Evolutionary conservation across 2,113 vertebrate species (phyloP).

Genomic region (Collichthys lucidus): DNA sequence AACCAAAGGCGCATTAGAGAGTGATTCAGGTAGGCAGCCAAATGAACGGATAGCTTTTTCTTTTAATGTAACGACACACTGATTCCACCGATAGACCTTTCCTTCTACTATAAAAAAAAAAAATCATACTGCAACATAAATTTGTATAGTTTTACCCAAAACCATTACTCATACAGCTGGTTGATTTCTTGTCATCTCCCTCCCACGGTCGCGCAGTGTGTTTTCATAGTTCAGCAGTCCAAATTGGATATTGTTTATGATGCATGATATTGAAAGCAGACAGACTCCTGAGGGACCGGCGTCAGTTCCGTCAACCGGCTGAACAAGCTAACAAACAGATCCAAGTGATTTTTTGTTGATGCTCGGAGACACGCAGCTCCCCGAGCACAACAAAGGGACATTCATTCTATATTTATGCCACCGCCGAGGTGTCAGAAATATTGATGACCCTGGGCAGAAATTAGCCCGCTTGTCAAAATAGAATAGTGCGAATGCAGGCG

Average conservation of each 20-base stretch:
- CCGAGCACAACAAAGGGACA: conserved; percentile 77
- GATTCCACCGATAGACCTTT: background rate
- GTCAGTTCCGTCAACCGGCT: conserved; percentile 59
- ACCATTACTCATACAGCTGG: conserved; percentile 60
- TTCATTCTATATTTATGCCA: conserved; percentile 74
- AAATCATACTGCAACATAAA: conserved; percentile 2
- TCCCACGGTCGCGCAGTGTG: conserved; percentile 27
- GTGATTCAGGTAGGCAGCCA: conserved; percentile 18
- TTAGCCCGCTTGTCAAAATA: conserved; percentile 75
- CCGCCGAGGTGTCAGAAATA: conserved; percentile 79
- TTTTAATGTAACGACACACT: background rate
- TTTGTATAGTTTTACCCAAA: conserved; percentile 17
- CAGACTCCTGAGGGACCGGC: conserved; percentile 67
- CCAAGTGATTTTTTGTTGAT: conserved; percentile 74
- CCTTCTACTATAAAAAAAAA: background rate
- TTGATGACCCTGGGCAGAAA: conserved; percentile 80
- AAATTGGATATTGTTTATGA: conserved; percentile 80
- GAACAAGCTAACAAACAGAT: conserved; percentile 74
- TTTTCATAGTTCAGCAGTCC: conserved; percentile 76
- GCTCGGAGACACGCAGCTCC: conserved; percentile 67
- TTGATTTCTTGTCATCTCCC: conserved; percentile 61
- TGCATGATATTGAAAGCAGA: conserved; percentile 76
- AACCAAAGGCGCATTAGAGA: conserved; percentile 26
- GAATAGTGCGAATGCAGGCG: conserved; percentile 62
- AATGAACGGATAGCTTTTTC: conserved; percentile 6